Percentiles rank a stretch among this genome's conserved stretches.
Conservation (phyloP, 92 coral and sea anemone species). For the Bergia puertoricense region DNA sequence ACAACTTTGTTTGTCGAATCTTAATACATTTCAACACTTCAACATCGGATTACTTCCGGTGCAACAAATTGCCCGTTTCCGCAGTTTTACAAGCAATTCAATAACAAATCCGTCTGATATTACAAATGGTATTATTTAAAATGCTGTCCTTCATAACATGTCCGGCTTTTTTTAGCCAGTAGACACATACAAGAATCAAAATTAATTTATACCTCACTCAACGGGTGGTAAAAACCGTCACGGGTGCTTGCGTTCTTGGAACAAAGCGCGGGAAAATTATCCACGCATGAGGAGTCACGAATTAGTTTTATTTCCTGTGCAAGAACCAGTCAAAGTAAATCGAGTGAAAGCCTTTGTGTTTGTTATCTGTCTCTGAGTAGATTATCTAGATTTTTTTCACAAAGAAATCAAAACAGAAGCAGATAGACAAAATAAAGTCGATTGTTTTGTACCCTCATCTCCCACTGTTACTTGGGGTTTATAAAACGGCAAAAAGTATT, state of each 20-base stretch:
- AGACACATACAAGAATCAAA: neutral
- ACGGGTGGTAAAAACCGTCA: neutral
- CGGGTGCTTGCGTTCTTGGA: neutral
- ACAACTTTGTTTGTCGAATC: neutral
- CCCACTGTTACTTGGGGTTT: neutral
- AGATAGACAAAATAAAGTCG: neutral
- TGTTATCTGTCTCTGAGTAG: neutral
- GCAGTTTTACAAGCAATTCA: neutral
- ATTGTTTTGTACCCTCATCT: neutral
- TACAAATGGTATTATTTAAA: neutral
- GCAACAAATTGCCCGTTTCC: neutral
- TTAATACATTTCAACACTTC: too few relatives aligned
- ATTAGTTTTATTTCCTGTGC: neutral
- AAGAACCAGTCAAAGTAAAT: neutral
- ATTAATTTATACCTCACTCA: neutral
- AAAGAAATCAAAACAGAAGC: neutral
- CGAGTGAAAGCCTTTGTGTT: neutral
- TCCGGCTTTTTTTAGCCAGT: neutral
- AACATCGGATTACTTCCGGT: conserved; percentile 29
- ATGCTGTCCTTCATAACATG: neutral
- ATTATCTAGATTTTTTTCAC: neutral
- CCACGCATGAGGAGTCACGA: conserved; percentile 14
- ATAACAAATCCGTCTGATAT: neutral
- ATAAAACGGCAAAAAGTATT: neutral
- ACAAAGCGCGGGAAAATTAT: conserved; percentile 16